Conservation (phyloP, 2,888 invertebrate species). For the Ceriagrion tenellum region DNA sequence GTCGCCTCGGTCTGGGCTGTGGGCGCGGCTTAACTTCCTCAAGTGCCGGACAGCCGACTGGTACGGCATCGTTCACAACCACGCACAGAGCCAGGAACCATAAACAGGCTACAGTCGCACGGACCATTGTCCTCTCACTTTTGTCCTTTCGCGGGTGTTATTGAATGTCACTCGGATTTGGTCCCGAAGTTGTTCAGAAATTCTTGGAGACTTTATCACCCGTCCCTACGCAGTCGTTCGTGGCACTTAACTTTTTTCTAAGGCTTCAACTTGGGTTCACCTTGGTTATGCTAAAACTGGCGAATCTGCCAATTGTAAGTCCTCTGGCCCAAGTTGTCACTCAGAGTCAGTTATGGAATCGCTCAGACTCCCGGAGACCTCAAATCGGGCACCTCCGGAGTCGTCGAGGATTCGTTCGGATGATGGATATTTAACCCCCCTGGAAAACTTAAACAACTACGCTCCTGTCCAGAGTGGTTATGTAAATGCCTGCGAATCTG, state of each 20-base stretch:
- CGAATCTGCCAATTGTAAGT: too few species aligned
- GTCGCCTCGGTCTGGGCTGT: conserved; percentile 30
- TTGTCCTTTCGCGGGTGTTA: background rate
- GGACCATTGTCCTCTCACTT: background rate
- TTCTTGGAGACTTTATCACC: background rate
- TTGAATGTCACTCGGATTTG: background rate
- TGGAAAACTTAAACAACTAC: too few species aligned
- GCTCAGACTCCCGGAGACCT: background rate
- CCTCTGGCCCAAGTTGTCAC: too few species aligned
- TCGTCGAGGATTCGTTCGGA: too few species aligned
- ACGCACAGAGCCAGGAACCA: background rate
- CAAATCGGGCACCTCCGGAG: background rate
- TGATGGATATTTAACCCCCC: background rate
- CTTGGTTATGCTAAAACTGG: too few species aligned
- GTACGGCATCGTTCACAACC: background rate
- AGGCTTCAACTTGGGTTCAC: too few species aligned
- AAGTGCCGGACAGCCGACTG: conserved; percentile 14
- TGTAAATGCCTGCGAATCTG: too few species aligned
- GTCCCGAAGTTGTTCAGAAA: background rate
- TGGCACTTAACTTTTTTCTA: too few species aligned
- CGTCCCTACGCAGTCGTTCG: background rate
- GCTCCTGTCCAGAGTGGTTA: too few species aligned
- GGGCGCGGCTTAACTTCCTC: background rate
- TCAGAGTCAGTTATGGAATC: background rate
- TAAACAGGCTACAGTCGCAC: background rate